Evolutionary conservation across 1,140 invertebrate genomes (phyloP).

Genomic region (Asobara japonica): DNA sequence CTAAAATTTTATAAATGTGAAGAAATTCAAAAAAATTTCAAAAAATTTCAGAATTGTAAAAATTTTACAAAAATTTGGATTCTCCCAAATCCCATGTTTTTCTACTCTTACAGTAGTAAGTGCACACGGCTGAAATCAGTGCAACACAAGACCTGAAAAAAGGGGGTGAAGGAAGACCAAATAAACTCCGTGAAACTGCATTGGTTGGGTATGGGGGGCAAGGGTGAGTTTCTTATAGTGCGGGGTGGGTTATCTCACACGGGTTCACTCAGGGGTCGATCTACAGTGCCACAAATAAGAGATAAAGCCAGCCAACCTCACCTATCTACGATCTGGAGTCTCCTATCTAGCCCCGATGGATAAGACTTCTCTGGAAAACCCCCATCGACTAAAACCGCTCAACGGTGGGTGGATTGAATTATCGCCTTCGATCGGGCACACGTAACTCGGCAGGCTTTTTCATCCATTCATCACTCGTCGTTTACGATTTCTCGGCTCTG

Average conservation of each 20-base stretch:
- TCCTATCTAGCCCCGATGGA: constrained; percentile 22
- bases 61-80: no score
- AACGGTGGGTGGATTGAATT: constrained; percentile 46
- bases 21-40: no score
- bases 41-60: no score
- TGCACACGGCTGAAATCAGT: constrained; percentile 6
- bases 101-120: constrained; percentile 15
- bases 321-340: constrained; percentile 41
- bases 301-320: constrained; percentile 46
- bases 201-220: neutral
- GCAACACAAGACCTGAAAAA: constrained; percentile 12
- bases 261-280: constrained; percentile 33
- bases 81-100: constrained; percentile 24
- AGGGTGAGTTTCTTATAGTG: constrained; percentile 14
- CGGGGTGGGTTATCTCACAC: constrained; percentile 25
- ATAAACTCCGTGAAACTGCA: constrained; percentile 26
- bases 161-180: neutral
- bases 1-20: no score
- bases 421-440: constrained; percentile 40
- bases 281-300: constrained; percentile 49
- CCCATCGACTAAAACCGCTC: constrained; percentile 32
- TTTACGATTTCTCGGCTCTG: neutral
- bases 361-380: constrained; percentile 32
- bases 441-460: neutral
- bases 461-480: constrained; percentile 7